Evolutionary conservation across 2,888 invertebrate species (phyloP).

Genomic region (Drosophila anomalipes): DNA sequence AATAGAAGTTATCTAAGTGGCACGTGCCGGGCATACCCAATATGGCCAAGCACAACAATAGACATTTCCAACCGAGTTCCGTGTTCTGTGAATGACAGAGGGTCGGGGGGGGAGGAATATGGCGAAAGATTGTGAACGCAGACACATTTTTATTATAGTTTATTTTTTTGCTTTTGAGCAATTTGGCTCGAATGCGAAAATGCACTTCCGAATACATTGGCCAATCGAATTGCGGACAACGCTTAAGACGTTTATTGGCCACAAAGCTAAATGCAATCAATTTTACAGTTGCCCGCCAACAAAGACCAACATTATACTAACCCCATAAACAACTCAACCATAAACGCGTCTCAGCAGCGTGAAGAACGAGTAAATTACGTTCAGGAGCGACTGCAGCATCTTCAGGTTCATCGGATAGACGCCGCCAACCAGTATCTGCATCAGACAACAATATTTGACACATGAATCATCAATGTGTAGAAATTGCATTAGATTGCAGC

Average conservation of each 20-base stretch:
- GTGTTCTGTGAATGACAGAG: not conserved
- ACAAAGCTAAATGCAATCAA: constrained; percentile 76
- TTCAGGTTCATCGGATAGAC: constrained; percentile 81
- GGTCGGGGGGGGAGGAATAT: not conserved
- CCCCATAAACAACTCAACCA: constrained; percentile 58
- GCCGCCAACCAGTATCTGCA: constrained; percentile 76
- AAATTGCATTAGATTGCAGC: not conserved
- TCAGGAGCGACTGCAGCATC: constrained; percentile 78
- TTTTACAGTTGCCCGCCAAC: constrained; percentile 47
- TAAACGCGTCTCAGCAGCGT: constrained; percentile 79
- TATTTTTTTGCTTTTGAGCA: constrained; percentile 56
- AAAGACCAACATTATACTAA: constrained; percentile 7
- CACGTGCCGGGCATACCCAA: constrained; percentile 70
- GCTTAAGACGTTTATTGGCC: constrained; percentile 60
- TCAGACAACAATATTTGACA: constrained; percentile 14
- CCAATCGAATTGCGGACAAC: constrained; percentile 49
- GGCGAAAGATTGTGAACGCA: constrained; percentile 14
- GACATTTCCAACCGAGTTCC: constrained; percentile 13
- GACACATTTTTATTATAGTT: constrained; percentile 78
- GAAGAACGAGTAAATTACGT: constrained; percentile 80
- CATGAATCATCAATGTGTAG: constrained; percentile 16
- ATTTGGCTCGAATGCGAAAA: constrained; percentile 22
- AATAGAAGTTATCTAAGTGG: constrained; percentile 78
- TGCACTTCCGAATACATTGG: constrained; percentile 49
- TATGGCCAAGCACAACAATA: constrained; percentile 23